Base-by-base conservation (phyloP, 1,140 invertebrate genomes). In the Dreissena polymorpha region DNA sequence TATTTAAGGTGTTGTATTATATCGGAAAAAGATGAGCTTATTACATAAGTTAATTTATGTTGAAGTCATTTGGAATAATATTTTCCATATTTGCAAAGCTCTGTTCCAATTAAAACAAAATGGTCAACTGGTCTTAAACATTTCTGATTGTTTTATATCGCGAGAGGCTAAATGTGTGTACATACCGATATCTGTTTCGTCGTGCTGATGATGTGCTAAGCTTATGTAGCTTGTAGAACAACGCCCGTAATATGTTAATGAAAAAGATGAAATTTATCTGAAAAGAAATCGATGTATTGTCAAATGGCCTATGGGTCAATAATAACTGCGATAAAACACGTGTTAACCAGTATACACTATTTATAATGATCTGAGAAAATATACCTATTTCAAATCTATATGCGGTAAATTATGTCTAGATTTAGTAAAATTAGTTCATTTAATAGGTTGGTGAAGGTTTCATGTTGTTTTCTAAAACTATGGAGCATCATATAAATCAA, bases 191-290 rank as follows among this genome's bases (percentile, higher is more conserved):
- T 94, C 94, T 95, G 92, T 89, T 95, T 94, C 92, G 95, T 93
- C 93, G 95, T 90, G 93, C 94, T 88, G 95, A 93, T 63, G 93
- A 91, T 0, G 94, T 94, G 16, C 96, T 94, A 0, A 95, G 95
- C 0, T 95, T 95, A 82, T 94, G 94, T 39, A 97, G 94, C 92
- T 97, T 97, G 14, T 94, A 94, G 69, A 96, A 94, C 6, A 97
- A 94, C 13, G 97, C 95, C 57, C 95, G 92, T 13, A 96, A 94
- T 60, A 97, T 96, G 90, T 96, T 96, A 49, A 96, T 92, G 90
- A 97, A 96, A 64, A 96, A 94, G 25, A 95, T 89, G 78, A 96
- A 95, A 91, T 96, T 96, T 60, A 96, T 91, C 95, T 96, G 90
- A 80, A 94, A 90, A 92, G 88, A 97, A 25, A 79, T 23, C 16